phyloP scores from a whole-genome alignment of 2,888 invertebrate species.

The Napeogenes sylphis region DNA sequence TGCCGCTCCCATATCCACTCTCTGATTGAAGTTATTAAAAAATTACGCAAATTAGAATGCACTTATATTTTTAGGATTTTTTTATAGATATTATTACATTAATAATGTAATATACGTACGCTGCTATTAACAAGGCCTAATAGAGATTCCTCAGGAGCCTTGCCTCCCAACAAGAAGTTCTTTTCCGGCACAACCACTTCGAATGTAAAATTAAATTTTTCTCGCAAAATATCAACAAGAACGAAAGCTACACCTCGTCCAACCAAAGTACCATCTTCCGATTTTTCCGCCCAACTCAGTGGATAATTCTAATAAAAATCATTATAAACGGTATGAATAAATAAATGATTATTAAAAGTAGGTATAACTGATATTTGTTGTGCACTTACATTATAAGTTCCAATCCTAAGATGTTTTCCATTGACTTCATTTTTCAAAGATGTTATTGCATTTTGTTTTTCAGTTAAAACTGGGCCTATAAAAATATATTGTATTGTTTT shows the following conservation, averaged over 20 bases:
- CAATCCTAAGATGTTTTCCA: conserved; percentile 64
- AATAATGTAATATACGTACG: conserved; percentile 58
- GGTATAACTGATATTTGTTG: not conserved
- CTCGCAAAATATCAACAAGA: conserved; percentile 81
- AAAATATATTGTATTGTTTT: conserved; percentile 12
- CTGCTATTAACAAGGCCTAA: conserved; percentile 79
- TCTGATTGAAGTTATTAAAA: conserved; percentile 59
- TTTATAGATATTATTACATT: not conserved
- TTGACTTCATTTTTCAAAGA: conserved; percentile 50
- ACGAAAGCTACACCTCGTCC: conserved; percentile 86
- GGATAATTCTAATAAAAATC: conserved; percentile 75
- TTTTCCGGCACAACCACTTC: conserved; percentile 80
- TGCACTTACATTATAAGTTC: conserved; percentile 64
- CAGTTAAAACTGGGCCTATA: conserved; percentile 40
- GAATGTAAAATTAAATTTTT: conserved; percentile 86
- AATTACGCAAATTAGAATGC: not conserved
- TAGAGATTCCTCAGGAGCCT: conserved; percentile 76
- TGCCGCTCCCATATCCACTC: conserved; percentile 87
- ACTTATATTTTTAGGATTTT: not conserved
- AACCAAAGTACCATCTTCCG: conserved; percentile 72
- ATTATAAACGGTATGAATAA: too few relatives aligned
- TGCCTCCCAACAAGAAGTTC: conserved; percentile 80
- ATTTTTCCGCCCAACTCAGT: conserved; percentile 73
- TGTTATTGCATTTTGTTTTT: conserved; percentile 36
- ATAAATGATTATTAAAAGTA: too few relatives aligned